Base-by-base conservation (phyloP, 2,797 vertebrate genomes). In the Sebastes paucispinis region DNA sequence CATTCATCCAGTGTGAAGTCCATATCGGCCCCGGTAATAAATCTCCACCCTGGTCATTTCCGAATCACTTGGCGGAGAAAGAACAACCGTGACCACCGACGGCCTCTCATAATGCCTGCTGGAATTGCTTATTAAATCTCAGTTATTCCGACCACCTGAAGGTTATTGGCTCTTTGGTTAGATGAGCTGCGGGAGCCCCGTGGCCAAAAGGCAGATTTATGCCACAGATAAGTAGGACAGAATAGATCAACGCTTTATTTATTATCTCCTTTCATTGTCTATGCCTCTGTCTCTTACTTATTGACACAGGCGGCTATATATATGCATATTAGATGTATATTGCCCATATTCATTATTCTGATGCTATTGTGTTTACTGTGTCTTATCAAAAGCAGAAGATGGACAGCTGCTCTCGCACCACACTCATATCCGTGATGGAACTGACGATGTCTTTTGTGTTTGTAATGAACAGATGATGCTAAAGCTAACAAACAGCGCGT, bases 401-500 rank as follows among this genome's bases (percentile, higher is more conserved):
- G 74, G 80, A 87, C 86, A 87, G 81, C 82, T 82, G 83, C 83
- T 89, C 75, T 43, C 59, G 32, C 73, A 43, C 71, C 73, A 43
- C 71, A 3, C 47, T 82, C 83, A 70, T 73, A 86, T 88, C 69
- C 57, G 79, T 71, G 74, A 83, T 84, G 78, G 81, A 84, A 57
- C 55, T 52, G 27, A 34, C 57, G 65, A 63, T 66, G 86, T 84
- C 83, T 77, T 89, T 85, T 91, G 88, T 88, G 90, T 81, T 58
- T 75, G 81, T 79, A 83, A 93, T 92, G 88, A 93, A 85, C 81
- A 75, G 80, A 88, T 81, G 68, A 88, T 71, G 90, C 79, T 77
- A 65, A 90, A 87, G 84, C 84, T 84, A 89, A 92, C 82, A 91
- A 92, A 91, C 88, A 88, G 81, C 36, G 66, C 84, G 74, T 90